Conservation (phyloP, 2,888 invertebrate genomes). For the Diabrotica balteata region DNA sequence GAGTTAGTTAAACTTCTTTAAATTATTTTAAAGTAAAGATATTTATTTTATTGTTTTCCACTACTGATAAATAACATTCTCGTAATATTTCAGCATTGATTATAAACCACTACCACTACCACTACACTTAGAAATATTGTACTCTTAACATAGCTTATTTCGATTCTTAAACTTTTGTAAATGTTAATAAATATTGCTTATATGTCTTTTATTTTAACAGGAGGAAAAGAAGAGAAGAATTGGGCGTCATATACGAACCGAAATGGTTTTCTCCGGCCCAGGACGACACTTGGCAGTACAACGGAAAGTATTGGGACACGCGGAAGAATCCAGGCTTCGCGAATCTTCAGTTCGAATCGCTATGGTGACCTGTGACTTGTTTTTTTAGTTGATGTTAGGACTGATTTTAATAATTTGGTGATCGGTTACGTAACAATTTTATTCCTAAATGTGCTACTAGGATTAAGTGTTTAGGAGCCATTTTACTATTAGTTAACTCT, state of each 20-base stretch:
- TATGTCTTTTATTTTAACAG: conserved; percentile 47
- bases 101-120: too few species aligned
- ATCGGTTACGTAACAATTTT: conserved; percentile 8
- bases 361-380: conserved; percentile 67
- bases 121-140: too few species aligned
- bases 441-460: conserved; percentile 17
- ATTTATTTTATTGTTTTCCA: too few species aligned
- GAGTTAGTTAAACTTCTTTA: too few species aligned
- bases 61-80: too few species aligned
- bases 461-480: conserved; percentile 7
- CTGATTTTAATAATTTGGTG: conserved; percentile 7
- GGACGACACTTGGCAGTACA: conserved; percentile 69
- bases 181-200: too few species aligned
- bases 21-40: too few species aligned
- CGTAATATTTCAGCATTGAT: too few species aligned
- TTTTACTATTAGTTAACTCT: not conserved
- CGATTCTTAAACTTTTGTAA: too few species aligned
- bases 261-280: conserved; percentile 66
- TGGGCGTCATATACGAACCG: conserved; percentile 62
- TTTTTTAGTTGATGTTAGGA: conserved; percentile 10
- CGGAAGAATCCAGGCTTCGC: conserved; percentile 72
- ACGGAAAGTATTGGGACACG: conserved; percentile 78
- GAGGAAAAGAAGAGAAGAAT: conserved; percentile 67
- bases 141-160: too few species aligned
- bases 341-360: conserved; percentile 63